Percentiles rank a stretch among this genome's conserved stretches.
These are phyloP conservation scores for Muscicapa comitata DNA, from an alignment of 2,797 vertebrate species.

Conservation along the genomic window DNA sequence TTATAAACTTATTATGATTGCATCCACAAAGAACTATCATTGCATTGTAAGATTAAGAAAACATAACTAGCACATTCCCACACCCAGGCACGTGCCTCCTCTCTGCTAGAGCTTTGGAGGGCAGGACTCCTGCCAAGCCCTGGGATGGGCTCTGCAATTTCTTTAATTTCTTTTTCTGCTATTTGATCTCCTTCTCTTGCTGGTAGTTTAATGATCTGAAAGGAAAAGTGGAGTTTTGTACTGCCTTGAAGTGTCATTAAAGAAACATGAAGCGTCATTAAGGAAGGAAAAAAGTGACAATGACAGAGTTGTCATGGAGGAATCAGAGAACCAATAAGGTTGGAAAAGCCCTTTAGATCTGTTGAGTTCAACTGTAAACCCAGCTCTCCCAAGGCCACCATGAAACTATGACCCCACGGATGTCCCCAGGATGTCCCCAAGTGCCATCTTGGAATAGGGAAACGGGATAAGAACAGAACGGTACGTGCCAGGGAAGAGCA, in stretches of 20 bases:
- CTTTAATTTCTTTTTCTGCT: background rate
- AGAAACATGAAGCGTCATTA: background rate
- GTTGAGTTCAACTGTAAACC: rapidly evolving
- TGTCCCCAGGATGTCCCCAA: background rate
- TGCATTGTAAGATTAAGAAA: background rate
- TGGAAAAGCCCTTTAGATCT: background rate
- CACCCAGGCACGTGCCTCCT: background rate
- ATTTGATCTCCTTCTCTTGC: background rate
- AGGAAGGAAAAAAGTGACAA: background rate
- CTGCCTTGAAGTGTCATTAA: background rate
- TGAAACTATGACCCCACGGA: background rate
- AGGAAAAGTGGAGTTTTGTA: background rate
- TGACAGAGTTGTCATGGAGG: background rate
- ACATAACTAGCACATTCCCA: background rate
- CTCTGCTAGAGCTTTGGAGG: background rate
- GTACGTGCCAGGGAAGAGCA: rapidly evolving
- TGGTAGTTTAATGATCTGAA: background rate
- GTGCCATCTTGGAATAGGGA: background rate
- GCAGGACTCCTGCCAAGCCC: background rate
- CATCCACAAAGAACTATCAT: background rate
- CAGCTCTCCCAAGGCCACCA: background rate
- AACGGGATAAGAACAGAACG: rapidly evolving
- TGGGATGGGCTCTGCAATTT: background rate
- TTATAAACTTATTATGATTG: background rate
- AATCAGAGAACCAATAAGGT: background rate